Percentiles rank a stretch among this genome's conserved stretches.
phyloP scores from a whole-genome alignment of 2,797 vertebrate species.

The Adelosebastes latens region DNA sequence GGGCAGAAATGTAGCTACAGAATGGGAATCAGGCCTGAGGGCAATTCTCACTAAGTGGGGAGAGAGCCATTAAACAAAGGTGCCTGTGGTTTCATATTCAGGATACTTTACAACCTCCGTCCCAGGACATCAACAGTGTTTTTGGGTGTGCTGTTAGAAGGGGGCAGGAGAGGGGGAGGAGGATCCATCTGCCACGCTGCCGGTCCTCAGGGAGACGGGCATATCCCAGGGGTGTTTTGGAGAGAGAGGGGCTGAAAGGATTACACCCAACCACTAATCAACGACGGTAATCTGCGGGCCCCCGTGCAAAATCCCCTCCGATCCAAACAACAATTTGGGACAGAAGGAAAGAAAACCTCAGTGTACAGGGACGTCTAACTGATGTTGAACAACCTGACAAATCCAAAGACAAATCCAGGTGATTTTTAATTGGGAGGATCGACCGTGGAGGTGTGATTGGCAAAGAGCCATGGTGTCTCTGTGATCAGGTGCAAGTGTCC shows the following conservation, averaged over 20 bases:
- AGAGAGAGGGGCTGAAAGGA: constrained; percentile 86
- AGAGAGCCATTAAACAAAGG: constrained; percentile 82
- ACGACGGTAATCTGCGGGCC: constrained; percentile 83
- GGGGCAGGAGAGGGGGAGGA: constrained; percentile 65
- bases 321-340: constrained; percentile 76
- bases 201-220: constrained; percentile 82
- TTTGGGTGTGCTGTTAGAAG: constrained; percentile 78
- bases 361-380: constrained; percentile 34
- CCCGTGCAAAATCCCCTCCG: constrained; percentile 77
- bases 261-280: constrained; percentile 89
- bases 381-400: constrained; percentile 61
- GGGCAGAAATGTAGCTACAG: constrained; percentile 74
- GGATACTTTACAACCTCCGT: constrained; percentile 82
- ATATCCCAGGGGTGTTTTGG: constrained; percentile 85
- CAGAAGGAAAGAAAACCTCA: constrained; percentile 58
- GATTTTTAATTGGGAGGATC: constrained; percentile 69
- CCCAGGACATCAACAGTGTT: constrained; percentile 83
- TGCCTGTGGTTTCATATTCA: constrained; percentile 82
- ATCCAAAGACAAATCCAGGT: constrained; percentile 59
- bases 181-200: constrained; percentile 86
- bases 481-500: constrained; percentile 86
- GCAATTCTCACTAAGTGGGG: constrained; percentile 82
- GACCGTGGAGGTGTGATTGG: constrained; percentile 76
- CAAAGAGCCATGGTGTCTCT: constrained; percentile 75
- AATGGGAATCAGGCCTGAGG: constrained; percentile 79